Conservation (phyloP, 1,140 invertebrate genomes). For the Dreissena rostriformis region DNA sequence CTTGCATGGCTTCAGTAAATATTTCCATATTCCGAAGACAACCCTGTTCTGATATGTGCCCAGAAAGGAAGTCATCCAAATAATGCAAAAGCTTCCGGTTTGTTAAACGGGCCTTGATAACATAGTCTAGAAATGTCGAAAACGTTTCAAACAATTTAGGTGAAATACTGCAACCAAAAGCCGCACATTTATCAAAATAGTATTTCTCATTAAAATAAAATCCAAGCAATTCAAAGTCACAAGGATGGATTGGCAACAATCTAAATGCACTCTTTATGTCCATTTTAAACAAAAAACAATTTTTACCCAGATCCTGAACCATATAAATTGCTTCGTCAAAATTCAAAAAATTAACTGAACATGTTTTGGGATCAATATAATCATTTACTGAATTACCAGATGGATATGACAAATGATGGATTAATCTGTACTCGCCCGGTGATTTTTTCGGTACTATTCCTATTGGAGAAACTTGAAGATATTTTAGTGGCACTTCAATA, state of each 20-base stretch:
- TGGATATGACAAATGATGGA: slow-evolving; percentile 29
- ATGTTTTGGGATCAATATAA: slow-evolving; percentile 38
- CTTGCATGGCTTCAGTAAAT: background rate
- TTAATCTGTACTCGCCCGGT: slow-evolving; percentile 9
- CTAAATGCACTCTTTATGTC: slow-evolving; percentile 49
- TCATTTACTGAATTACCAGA: slow-evolving; percentile 27
- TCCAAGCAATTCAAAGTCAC: slow-evolving; percentile 37
- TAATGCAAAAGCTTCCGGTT: slow-evolving; percentile 15
- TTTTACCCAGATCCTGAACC: slow-evolving; percentile 14
- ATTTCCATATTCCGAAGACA: slow-evolving; percentile 17
- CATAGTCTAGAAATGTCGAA: slow-evolving; percentile 20
- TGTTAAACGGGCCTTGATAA: background rate
- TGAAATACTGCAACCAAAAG: slow-evolving; percentile 11
- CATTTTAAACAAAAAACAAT: slow-evolving; percentile 4
- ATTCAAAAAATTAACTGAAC: slow-evolving; percentile 39
- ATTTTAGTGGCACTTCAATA: background rate
- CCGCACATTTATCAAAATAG: slow-evolving; percentile 43
- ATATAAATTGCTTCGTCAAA: slow-evolving; percentile 42
- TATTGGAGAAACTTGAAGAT: slow-evolving; percentile 10
- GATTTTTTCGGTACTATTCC: slow-evolving; percentile 38
- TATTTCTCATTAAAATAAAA: slow-evolving; percentile 36
- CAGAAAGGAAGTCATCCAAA: slow-evolving; percentile 35
- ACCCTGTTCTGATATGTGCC: background rate
- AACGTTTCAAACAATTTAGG: slow-evolving; percentile 22
- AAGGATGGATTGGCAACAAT: slow-evolving; percentile 10